Evolutionary conservation across 2,113 vertebrate genomes (phyloP).

Genomic region (Malurus cyaneus): DNA sequence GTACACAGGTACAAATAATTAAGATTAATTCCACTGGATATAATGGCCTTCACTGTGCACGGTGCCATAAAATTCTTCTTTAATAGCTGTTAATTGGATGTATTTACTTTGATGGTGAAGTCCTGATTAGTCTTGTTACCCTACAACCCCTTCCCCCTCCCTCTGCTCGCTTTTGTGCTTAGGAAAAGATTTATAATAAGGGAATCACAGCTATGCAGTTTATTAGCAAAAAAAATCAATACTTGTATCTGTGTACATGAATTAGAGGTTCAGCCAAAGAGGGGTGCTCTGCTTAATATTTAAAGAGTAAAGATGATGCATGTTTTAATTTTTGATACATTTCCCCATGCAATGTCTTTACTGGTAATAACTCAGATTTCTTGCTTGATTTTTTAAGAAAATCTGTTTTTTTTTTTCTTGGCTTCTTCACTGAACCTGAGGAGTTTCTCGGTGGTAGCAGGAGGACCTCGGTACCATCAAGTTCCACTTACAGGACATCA

Average conservation of each 20-base stretch:
- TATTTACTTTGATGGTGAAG: slow-evolving; percentile 81
- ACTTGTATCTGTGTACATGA: not conserved
- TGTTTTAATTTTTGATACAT: not conserved
- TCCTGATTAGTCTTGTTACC: slow-evolving; percentile 79
- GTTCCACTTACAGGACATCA: not conserved
- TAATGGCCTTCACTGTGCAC: slow-evolving; percentile 81
- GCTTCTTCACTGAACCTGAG: not conserved
- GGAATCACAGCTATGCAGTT: slow-evolving; percentile 26
- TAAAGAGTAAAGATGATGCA: not conserved
- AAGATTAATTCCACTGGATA: slow-evolving; percentile 86
- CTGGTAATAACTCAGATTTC: not conserved
- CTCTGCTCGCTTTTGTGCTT: slow-evolving; percentile 40
- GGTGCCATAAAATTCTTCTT: slow-evolving; percentile 80
- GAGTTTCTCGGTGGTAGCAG: not conserved
- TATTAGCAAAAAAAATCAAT: slow-evolving; percentile 48
- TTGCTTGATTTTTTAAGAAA: not conserved
- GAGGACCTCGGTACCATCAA: not conserved
- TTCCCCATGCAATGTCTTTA: not conserved
- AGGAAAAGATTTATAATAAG: slow-evolving; percentile 62
- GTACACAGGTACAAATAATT: slow-evolving; percentile 86
- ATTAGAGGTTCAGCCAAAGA: not conserved
- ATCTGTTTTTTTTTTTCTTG: not conserved
- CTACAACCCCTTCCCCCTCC: slow-evolving; percentile 48
- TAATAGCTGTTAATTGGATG: slow-evolving; percentile 84
- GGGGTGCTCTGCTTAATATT: not conserved